Base-by-base conservation (phyloP, 2,888 invertebrate species). In the Osedax fenrisi region DNA sequence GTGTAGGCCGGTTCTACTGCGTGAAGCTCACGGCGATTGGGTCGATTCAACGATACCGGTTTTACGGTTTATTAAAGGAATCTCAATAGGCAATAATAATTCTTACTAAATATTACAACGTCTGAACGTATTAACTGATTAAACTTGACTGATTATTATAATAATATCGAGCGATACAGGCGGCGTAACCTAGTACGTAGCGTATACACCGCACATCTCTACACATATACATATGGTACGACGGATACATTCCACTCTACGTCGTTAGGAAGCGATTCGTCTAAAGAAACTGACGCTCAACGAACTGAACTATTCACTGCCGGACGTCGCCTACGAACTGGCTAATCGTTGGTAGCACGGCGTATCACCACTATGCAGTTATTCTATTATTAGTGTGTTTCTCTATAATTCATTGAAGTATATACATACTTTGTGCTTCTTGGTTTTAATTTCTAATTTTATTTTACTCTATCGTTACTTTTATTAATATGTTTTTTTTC, bases 291-390 rank as follows among this genome's bases (percentile, higher is more conserved):
- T 84, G 76, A 82, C 82, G 21, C 77, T 84, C 76, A 78, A 81
- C 74, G 84, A 83, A 75, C 78, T 84, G 2, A 77, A 80, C 25
- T 78, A 79, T 41, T 83, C 83, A 2, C 78, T 84, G 23, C 81
- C 82, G 41, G 78, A 77, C 27, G 83, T 84, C 2, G 83, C 81
- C 1, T 77, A 79, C 71, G 82, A 83, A 76, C 79, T 80, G 73
- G 82, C 82, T 26, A 78, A 80, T 68, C 77, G 83, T 82, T 80
- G 77, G 82, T 80, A 13, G 22, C n/a, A 23, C 2, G 21, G 2
- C n/a, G n/a, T n/a, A n/a, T n/a, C n/a, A n/a, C n/a, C n/a, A n/a
- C n/a, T n/a, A n/a, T n/a, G n/a, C n/a, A 41, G 56, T 21, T 23
- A 24, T 64, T 69, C 3, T 77, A 21, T 24, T 66, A 41, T 41